Evolutionary conservation across 2,113 vertebrate species (phyloP), one percentile per base, ranked within the genome.

Genomic region (Craseonycteris thonglongyai): DNA sequence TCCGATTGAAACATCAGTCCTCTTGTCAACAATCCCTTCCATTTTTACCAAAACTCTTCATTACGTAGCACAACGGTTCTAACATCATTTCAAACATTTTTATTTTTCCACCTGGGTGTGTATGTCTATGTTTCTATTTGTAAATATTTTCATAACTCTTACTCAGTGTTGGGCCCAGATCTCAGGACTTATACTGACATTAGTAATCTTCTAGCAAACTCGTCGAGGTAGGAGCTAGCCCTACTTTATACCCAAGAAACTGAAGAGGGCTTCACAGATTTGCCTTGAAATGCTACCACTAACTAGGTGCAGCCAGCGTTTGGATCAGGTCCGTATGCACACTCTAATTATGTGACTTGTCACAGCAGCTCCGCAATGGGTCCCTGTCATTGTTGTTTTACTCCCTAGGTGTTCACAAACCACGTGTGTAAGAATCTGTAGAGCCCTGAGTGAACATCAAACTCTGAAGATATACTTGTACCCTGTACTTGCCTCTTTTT

Each of bases 271-370:
- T 19, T 59, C 40, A 13, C 22, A 6, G 28, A 40, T 22, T 40
- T n/a, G 1, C 47, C 10, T 13, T 18, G 24, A 15, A 15, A 28
- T 7, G 22, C 3, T 1, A 0, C 10, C 33, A 11, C 30, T n/a
- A 10, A 7, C 16, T 4, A 65, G 65, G 72, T 35, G 12, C n/a
- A 51, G 61, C 38, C 45, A 42, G 30, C 10, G 35, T 33, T 33
- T 33, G 83, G 61, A n/a, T 21, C 45, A 69, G 18, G 33, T 7
- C 68, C 26, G 40, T n/a, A n/a, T n/a, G n/a, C n/a, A n/a, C n/a
- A n/a, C n/a, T n/a, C n/a, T n/a, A n/a, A n/a, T n/a, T n/a, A n/a
- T n/a, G n/a, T n/a, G n/a, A n/a, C n/a, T n/a, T n/a, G n/a, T n/a
- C n/a, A n/a, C n/a, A n/a, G n/a, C n/a, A n/a, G n/a, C n/a, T n/a